Percentiles rank a stretch among this genome's conserved stretches.
Evolutionary conservation across 2,797 vertebrate genomes (phyloP).

Genomic region (Channa striata): DNA sequence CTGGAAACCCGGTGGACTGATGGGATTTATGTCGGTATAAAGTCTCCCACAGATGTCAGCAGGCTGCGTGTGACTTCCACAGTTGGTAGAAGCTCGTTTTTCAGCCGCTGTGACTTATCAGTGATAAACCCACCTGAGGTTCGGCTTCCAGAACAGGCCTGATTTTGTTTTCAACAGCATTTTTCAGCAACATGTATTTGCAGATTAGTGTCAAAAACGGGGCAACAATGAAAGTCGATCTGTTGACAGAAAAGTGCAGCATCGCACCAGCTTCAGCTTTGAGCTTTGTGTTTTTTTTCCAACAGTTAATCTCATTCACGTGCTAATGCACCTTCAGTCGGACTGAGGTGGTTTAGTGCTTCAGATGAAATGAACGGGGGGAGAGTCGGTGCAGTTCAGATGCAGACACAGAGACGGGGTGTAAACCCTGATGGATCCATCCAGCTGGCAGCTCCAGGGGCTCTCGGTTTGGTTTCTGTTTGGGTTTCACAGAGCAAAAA

Average conservation of each 20-base stretch:
- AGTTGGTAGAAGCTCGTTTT: too few relatives aligned
- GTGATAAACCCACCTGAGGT: too few relatives aligned
- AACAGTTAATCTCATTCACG: slow-evolving; percentile 3
- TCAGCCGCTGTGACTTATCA: too few relatives aligned
- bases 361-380: not conserved
- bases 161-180: too few relatives aligned
- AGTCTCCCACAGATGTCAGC: too few relatives aligned
- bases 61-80: too few relatives aligned
- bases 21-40: too few relatives aligned
- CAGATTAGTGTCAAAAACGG: too few relatives aligned
- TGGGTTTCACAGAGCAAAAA: slow-evolving; percentile 16
- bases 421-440: slow-evolving; percentile 62
- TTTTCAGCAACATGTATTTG: too few relatives aligned
- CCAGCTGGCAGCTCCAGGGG: slow-evolving; percentile 71
- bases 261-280: not conserved
- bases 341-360: slow-evolving; percentile 17
- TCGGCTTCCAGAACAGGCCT: too few relatives aligned
- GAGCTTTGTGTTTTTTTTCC: not conserved
- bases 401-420: slow-evolving; percentile 75
- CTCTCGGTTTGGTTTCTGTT: slow-evolving; percentile 21
- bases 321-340: not conserved
- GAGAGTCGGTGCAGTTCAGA: slow-evolving; percentile 41
- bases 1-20: too few relatives aligned
- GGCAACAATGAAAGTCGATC: not conserved
- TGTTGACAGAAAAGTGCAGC: not conserved